Evolutionary conservation across 2,888 invertebrate species (phyloP), one percentile per base, ranked within the genome.

Genomic region (Pteria penguin): DNA sequence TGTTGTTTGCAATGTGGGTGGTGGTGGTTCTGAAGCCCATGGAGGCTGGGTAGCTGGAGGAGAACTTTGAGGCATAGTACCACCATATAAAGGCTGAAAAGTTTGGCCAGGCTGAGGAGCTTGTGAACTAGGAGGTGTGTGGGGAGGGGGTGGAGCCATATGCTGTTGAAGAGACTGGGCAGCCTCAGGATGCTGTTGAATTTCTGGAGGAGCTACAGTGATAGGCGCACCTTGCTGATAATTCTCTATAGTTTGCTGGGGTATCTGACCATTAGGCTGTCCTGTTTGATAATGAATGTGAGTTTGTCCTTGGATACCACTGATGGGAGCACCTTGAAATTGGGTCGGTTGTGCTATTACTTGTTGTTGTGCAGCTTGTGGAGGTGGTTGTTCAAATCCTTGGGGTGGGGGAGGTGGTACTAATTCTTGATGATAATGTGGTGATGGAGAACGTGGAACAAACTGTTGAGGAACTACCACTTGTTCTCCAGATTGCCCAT

Each of bases 311-410:
- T 76, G 76, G 24, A 73, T 57, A 27, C 54, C 68, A 22, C 54
- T 70, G 55, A 63, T 68, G 22, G 76, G 70, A 18, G 62, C 58
- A 58, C 72, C 73, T 62, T 75, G 76, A 14, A 72, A 68, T 54
- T 76, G 78, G 8, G 75, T n/a, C 29, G 71, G 36, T 33, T 75
- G 75, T 55, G 72, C 73, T 32, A 60, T 58, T 2, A 33, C 68
- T 33, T 70, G 60, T 32, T 70, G 75, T 66, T 78, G 80, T 22
- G 66, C 62, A 8, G 78, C 55, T 14, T 55, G 45, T 4, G 71
- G 62, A 29, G 70, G 57, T 5, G 60, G 18, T 14, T 70, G 61
- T 45, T 52, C 45, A 24, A 26, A 45, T 27, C 45, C 32, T n/a
- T 55, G 68, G 33, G 31, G 24, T 3, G 32, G n/a, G 62, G 45